Evolutionary conservation across 2,888 invertebrate genomes (phyloP).

Genomic region (Leptinotarsa juncta): DNA sequence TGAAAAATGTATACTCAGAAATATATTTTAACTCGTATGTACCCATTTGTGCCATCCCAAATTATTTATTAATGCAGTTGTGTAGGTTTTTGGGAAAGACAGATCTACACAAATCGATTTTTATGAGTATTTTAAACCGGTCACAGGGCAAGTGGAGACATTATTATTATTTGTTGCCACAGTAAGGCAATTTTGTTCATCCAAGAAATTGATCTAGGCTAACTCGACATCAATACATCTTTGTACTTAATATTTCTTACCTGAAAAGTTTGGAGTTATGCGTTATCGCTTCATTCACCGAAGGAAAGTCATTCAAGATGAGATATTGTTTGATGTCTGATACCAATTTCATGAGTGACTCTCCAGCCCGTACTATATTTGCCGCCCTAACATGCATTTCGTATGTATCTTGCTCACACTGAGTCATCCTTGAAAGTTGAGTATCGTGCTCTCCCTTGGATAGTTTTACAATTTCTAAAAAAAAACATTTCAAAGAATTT

Average conservation of each 20-base stretch:
- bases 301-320: constrained; percentile 97
- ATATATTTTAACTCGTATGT: too few species aligned
- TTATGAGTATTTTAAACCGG: too few species aligned
- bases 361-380: constrained; percentile 96
- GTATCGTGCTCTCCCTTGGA: constrained; percentile 92
- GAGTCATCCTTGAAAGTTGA: constrained; percentile 89
- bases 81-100: too few species aligned
- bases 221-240: too few species aligned
- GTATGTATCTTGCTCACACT: constrained; percentile 94
- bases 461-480: constrained; percentile 87
- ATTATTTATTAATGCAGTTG: too few species aligned
- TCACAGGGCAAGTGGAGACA: too few species aligned
- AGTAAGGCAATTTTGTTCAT: too few species aligned
- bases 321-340: constrained; percentile 98
- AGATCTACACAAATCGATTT: too few species aligned
- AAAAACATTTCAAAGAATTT: not conserved
- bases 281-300: constrained; percentile 97
- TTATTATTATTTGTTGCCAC: too few species aligned
- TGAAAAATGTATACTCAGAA: too few species aligned
- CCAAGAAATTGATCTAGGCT: too few species aligned
- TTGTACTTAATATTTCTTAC: constrained; percentile 46
- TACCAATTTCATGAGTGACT: constrained; percentile 96
- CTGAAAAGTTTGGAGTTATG: constrained; percentile 88
- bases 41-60: too few species aligned
- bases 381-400: constrained; percentile 97